Base-by-base conservation (phyloP, 1,140 invertebrate genomes). In the Drepana arcuata region DNA sequence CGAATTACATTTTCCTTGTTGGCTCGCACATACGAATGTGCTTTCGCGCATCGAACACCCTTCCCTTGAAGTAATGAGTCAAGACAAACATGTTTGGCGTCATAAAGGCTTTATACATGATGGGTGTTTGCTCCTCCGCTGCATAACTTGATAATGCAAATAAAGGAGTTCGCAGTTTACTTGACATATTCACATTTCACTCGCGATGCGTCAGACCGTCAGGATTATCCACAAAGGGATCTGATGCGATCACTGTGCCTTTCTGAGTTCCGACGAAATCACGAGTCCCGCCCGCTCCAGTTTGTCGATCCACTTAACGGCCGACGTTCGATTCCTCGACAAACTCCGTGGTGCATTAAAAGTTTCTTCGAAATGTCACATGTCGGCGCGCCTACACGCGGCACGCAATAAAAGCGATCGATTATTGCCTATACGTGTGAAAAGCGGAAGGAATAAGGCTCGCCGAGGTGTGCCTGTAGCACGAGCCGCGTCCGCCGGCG, bases 381-480 rank as follows among this genome's bases (percentile, higher is more conserved):
- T 42, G 41, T 30, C 41, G 55, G 55, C 65, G 54, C 63, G 65
- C 60, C 65, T 69, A 59, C 63, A 66, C 57, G 58, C 45, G 47
- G 25, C 45, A 59, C 61, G 72, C 69, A 79, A 82, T 82, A 82
- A 81, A 78, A 73, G 49, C 71, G 60, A 82, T 82, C 73, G 78
- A 82, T 82, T 82, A 78, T 82, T 82, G 75, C 70, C 67, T 71
- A 79, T 79, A 78, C 69, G 78, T 82, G 72, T 81, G 74, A 72
- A 79, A 79, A 75, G 74, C 67, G 72, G 71, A 79, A 74, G 74
- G 62, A 68, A 72, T 65, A 60, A 51, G 41, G 35, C 40, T 29
- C 42, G 16, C 33, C 39, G 47, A 61, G 52, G 44, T 44, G 57
- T 43, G 55, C 42, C 26, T 58, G 27, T 33, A 54, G 62, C 69